Percentiles rank a stretch among this genome's conserved stretches.
phyloP scores from a whole-genome alignment of 2,113 vertebrate species.

The Paraplagusia blochii region DNA sequence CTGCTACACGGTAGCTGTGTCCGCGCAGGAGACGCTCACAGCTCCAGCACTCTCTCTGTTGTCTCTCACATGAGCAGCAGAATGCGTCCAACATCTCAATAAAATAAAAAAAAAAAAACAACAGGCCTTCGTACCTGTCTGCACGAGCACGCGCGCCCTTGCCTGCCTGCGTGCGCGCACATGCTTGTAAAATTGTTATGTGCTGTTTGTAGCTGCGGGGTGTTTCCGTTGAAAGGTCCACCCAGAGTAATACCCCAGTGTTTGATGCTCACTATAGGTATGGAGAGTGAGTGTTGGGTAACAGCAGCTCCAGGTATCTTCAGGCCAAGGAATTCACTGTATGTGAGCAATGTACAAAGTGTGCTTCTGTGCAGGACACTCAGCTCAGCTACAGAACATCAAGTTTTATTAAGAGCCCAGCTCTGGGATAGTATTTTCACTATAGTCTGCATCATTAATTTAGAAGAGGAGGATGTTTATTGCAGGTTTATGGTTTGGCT shows the following conservation, averaged over 20 bases:
- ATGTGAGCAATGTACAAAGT: slow-evolving; percentile 1
- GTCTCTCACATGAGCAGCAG: slow-evolving; percentile 61
- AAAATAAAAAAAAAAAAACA: slow-evolving; percentile 62
- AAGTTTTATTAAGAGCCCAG: slow-evolving; percentile 48
- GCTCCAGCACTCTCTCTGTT: slow-evolving; percentile 44
- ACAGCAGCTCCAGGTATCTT: slow-evolving; percentile 38
- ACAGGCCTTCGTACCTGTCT: slow-evolving; percentile 33
- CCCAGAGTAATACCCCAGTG: slow-evolving; percentile 37
- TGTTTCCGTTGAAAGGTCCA: slow-evolving; percentile 55
- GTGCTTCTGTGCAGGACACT: slow-evolving; percentile 23
- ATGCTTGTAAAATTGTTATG: not conserved
- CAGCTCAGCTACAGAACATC: slow-evolving; percentile 40
- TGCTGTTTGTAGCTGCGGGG: slow-evolving; percentile 45
- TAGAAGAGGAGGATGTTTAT: slow-evolving; percentile 53
- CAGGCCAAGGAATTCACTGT: slow-evolving; percentile 17
- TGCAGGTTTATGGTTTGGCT: slow-evolving; percentile 42
- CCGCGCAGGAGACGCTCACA: slow-evolving; percentile 1
- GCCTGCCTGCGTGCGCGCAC: slow-evolving; percentile 17
- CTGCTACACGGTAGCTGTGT: not conserved
- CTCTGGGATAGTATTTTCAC: slow-evolving; percentile 46
- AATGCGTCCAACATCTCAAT: slow-evolving; percentile 63
- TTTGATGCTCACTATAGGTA: slow-evolving; percentile 31
- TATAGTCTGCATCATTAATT: slow-evolving; percentile 55
- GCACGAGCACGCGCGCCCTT: slow-evolving; percentile 37
- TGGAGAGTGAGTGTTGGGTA: slow-evolving; percentile 26